Base-by-base conservation (phyloP, 2,888 invertebrate species). In the Diaperis boleti region DNA sequence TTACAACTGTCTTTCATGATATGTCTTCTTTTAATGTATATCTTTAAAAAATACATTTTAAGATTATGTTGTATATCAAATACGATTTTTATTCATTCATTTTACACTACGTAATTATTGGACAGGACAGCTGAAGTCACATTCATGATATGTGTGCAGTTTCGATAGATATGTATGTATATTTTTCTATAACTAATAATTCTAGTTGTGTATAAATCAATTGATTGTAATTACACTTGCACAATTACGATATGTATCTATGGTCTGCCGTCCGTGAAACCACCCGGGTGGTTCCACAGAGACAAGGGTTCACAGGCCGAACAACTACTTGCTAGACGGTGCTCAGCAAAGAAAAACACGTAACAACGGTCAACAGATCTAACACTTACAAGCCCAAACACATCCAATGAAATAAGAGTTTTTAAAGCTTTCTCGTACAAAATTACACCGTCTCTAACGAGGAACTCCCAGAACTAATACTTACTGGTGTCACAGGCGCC, bases 91-190 rank as follows among this genome's bases (percentile, higher is more conserved):
- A 59, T 59, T 64, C 65, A 65, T 68, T 59, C 69, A 65, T 64
- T 68, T 66, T 72, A 70, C 67, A 71, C 72, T 76, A 76, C 70
- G 72, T 77, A 75, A 69, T 78, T 79, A 79, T 79, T 80, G 79
- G 79, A 80, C 80, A 79, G 79, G 78, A 79, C 77, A 80, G 78
- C 78, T 78, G 76, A 79, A 78, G 79, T 78, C 77, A 78, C 77
- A 77, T 76, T 74, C 69, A 77, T 76, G 78, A 79, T 79, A 78
- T 79, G 78, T 78, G 75, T 77, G 73, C 70, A 75, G 68, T 74
- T 75, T 74, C 69, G 65, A 56, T 63, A 68, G 62, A 70, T 66
- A 69, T 66, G 62, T 68, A 60, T 63, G 45, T 59, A 50, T 64
- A 60, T 54, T 61, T 11, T 55, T 66, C 17, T 42, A 45, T 20